Evolutionary conservation across 64 coral and sea anemone genomes (phyloP).

Genomic region (Actinia equina): DNA sequence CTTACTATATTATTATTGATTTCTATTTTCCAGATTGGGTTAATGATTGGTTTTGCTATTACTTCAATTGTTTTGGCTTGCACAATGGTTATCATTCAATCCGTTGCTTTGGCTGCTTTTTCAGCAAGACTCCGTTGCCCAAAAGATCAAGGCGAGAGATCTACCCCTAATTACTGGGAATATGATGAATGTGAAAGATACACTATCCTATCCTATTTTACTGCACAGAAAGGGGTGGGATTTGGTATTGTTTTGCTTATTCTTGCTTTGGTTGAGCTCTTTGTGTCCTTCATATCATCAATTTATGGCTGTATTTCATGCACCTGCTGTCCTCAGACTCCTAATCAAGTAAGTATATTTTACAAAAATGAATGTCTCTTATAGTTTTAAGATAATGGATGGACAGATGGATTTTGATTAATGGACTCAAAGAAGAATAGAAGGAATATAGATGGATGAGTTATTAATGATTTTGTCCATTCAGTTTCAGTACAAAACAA

Average conservation of each 20-base stretch:
- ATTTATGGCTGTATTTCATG: slow-evolving; percentile 52
- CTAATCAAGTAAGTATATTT: too few species aligned
- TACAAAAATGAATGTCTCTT: too few species aligned
- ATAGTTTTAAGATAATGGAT: too few species aligned
- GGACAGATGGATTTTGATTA: too few species aligned
- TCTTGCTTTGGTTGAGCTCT: slow-evolving; percentile 18
- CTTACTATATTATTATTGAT: too few species aligned
- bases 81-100: slow-evolving; percentile 67
- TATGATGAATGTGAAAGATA: neutral
- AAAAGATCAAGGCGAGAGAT: neutral
- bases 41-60: slow-evolving; percentile 73
- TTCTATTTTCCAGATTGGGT: slow-evolving; percentile 65
- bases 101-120: slow-evolving; percentile 31
- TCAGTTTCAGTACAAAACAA: too few species aligned
- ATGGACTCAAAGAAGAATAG: too few species aligned
- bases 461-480: too few species aligned
- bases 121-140: slow-evolving; percentile 12
- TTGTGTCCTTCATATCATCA: slow-evolving; percentile 30
- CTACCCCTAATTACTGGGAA: neutral
- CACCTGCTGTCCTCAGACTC: neutral
- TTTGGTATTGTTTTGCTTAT: slow-evolving; percentile 17
- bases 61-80: slow-evolving; percentile 54
- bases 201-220: neutral
- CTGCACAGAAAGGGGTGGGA: slow-evolving; percentile 5
- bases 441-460: too few species aligned